phyloP scores from a whole-genome alignment of 2,113 vertebrate genomes.

The Syngnathoides biaculeatus region DNA sequence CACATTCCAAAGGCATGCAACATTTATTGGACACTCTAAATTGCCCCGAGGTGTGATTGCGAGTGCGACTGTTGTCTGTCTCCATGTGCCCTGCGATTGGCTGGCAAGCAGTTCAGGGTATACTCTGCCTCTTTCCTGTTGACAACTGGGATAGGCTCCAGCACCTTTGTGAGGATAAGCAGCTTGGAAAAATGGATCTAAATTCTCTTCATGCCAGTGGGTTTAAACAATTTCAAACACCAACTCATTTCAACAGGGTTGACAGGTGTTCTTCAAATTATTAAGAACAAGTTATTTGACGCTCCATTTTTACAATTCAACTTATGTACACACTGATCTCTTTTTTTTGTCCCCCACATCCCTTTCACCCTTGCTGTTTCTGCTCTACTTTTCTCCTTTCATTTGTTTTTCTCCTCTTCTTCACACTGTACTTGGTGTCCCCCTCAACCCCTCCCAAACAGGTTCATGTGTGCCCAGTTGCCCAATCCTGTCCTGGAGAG shows the following conservation, averaged over 20 bases:
- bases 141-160: no score
- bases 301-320: conserved; percentile 27
- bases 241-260: not conserved
- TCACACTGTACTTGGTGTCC: not conserved
- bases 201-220: not conserved
- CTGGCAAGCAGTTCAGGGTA: no score
- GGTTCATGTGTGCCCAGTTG: conserved; percentile 91
- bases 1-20: no score
- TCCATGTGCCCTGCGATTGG: no score
- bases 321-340: conserved; percentile 42
- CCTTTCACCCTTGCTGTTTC: not conserved
- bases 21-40: no score
- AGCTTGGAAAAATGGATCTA: not conserved
- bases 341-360: conserved; percentile 11
- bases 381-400: not conserved
- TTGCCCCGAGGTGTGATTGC: no score
- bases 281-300: not conserved
- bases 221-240: not conserved
- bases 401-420: not conserved
- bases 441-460: conserved; percentile 31
- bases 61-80: no score
- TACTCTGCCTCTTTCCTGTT: no score
- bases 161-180: no score
- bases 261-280: not conserved
- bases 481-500: conserved; percentile 88